A percentile compares a stretch with the other conserved stretches of the same genome.
Evolutionary conservation across 2,113 vertebrate species (phyloP).

Genomic region (Sturnus vulgaris): DNA sequence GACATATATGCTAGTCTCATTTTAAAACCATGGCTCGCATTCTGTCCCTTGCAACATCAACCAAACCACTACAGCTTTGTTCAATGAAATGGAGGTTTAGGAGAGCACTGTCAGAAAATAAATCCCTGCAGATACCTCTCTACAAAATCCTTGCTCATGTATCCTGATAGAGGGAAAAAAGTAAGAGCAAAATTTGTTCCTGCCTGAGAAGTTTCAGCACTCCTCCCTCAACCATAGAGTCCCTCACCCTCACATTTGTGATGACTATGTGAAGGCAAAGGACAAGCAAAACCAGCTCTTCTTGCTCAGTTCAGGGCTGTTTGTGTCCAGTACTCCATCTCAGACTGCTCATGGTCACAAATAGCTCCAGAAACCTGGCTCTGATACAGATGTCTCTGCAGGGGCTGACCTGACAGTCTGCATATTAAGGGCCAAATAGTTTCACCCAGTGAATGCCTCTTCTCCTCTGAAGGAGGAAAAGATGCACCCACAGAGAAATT

Average conservation of each 20-base stretch:
- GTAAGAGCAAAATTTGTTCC: not conserved
- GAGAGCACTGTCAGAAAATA: not conserved
- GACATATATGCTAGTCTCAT: not conserved
- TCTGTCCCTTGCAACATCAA: not conserved
- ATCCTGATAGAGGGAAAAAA: not conserved
- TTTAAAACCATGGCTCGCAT: not conserved
- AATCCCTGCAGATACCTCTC: not conserved
- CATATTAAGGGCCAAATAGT: not conserved
- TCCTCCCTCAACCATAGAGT: not conserved
- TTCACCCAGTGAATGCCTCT: not conserved
- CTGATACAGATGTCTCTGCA: not conserved
- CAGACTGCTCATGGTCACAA: not conserved
- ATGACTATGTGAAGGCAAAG: not conserved
- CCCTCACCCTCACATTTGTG: not conserved
- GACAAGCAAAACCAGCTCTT: not conserved
- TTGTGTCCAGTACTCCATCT: not conserved
- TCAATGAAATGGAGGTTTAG: not conserved
- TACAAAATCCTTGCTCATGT: not conserved
- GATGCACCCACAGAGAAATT: not conserved
- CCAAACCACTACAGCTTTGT: not conserved
- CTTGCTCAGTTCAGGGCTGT: not conserved
- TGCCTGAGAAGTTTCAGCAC: not conserved
- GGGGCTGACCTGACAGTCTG: not conserved
- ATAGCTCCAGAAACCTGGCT: not conserved
- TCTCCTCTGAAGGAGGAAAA: not conserved